Conservation (phyloP, 2,113 vertebrate species). For the Phylloscopus trochiloides region DNA sequence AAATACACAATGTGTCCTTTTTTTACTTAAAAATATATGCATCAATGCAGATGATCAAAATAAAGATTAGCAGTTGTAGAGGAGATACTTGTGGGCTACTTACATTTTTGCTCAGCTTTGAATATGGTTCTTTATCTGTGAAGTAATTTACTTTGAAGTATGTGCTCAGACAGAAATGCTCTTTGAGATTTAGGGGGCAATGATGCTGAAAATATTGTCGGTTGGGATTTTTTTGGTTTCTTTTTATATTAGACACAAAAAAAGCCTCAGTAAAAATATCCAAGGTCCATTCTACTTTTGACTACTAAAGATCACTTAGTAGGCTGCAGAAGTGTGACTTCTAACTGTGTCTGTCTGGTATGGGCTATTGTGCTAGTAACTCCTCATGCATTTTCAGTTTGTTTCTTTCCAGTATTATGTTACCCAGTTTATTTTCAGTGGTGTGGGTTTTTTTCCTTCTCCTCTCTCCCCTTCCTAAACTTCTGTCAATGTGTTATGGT, state of each 20-base stretch:
- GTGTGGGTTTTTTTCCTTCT: not conserved
- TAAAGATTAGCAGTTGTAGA: not conserved
- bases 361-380: not conserved
- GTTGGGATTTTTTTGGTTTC: not conserved
- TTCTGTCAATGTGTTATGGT: slow-evolving; percentile 67
- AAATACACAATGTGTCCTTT: not conserved
- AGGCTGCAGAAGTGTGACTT: not conserved
- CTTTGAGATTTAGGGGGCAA: not conserved
- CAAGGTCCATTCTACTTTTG: not conserved
- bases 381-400: slow-evolving; percentile 31
- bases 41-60: not conserved
- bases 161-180: not conserved
- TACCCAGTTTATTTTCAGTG: slow-evolving; percentile 50
- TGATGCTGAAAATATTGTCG: not conserved
- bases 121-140: not conserved
- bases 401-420: slow-evolving; percentile 32
- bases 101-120: not conserved
- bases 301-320: not conserved
- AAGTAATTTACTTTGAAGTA: not conserved
- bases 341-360: not conserved
- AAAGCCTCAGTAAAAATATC: not conserved
- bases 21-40: not conserved
- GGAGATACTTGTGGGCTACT: not conserved
- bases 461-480: slow-evolving; percentile 37
- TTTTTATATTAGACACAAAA: not conserved